Percentiles rank a stretch among this genome's conserved stretches.
These are phyloP conservation scores for Nicator chloris DNA, from an alignment of 2,113 vertebrate species.

Conservation along the genomic window DNA sequence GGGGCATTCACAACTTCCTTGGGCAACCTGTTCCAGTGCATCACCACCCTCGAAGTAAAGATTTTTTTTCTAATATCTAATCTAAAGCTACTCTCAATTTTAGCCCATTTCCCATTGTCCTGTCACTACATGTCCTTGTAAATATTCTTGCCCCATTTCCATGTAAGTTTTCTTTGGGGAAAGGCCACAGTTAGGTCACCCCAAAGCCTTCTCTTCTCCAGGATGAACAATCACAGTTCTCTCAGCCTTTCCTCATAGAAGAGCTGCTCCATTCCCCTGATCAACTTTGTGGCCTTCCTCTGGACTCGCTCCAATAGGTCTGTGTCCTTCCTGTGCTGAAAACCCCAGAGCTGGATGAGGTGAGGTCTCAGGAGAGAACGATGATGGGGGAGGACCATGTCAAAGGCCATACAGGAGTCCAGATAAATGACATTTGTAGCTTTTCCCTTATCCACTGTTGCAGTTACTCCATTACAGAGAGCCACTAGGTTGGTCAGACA, in stretches of 20 bases:
- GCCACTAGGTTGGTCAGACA: not conserved
- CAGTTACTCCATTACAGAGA: not conserved
- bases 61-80: not conserved
- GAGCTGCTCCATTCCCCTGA: not conserved
- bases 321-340: not conserved
- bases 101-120: not conserved
- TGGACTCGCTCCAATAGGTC: not conserved
- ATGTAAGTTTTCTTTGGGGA: no score
- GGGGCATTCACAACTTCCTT: not conserved
- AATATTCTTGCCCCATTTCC: not conserved
- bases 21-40: not conserved
- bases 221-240: not conserved
- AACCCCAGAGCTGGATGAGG: not conserved
- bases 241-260: not conserved
- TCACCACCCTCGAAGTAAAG: not conserved
- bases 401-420: not conserved
- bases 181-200: rapidly evolving
- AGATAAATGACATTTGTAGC: not conserved
- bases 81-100: not conserved
- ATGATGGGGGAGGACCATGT: rapidly evolving
- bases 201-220: not conserved
- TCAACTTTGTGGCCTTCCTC: not conserved
- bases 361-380: not conserved
- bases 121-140: not conserved
- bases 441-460: not conserved